Evolutionary conservation across 2,797 vertebrate species (phyloP).

Genomic region (Myoxocephalus aenaeus): DNA sequence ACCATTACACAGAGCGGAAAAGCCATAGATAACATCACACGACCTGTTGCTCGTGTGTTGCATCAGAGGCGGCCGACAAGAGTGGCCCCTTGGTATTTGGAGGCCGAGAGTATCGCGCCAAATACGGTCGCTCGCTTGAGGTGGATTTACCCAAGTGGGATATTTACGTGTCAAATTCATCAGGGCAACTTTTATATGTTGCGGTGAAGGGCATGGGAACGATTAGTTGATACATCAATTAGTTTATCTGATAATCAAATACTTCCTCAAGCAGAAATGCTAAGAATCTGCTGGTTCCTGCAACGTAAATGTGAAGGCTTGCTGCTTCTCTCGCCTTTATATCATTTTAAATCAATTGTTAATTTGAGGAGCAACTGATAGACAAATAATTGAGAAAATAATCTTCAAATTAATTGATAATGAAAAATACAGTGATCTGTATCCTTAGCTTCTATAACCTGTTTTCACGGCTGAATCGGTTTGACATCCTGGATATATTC

Average conservation of each 20-base stretch:
- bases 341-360: not conserved
- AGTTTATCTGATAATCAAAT: not conserved
- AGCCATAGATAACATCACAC: conserved; percentile 30
- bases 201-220: not conserved
- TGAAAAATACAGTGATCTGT: not conserved
- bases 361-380: not conserved
- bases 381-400: not conserved
- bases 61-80: conserved; percentile 42
- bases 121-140: conserved; percentile 10
- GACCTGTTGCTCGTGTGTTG: conserved; percentile 54
- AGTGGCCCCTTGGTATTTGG: conserved; percentile 13
- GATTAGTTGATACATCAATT: not conserved
- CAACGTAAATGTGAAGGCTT: not conserved
- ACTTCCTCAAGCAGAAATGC: not conserved
- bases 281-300: not conserved
- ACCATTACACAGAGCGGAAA: conserved; percentile 43
- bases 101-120: conserved; percentile 16
- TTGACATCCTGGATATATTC: not conserved
- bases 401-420: not conserved
- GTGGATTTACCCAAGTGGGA: conserved; percentile 4
- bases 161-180: not conserved
- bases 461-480: not conserved
- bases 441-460: not conserved
- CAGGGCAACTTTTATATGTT: not conserved
- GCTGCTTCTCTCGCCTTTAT: not conserved